Conservation (phyloP, 2,113 vertebrate genomes). For the human (Homo sapiens) region DNA sequence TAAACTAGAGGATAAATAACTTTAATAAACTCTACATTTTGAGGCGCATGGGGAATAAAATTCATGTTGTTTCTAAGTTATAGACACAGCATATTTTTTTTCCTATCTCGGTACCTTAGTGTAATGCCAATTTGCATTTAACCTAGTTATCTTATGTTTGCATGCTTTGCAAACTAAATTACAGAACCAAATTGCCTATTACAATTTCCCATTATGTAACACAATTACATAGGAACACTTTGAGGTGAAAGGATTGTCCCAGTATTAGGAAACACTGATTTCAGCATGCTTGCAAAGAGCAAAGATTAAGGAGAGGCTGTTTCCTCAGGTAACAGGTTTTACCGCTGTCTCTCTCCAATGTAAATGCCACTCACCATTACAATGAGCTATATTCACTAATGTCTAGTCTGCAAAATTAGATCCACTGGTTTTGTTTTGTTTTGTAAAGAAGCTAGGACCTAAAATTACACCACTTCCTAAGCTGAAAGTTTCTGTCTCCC, state of each 20-base stretch:
- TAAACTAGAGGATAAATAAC: slow-evolving; percentile 71
- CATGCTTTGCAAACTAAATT: slow-evolving; percentile 76
- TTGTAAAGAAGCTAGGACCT: neutral
- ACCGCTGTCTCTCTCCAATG: slow-evolving; percentile 2
- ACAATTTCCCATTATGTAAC: slow-evolving; percentile 53
- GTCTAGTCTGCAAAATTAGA: slow-evolving; percentile 28
- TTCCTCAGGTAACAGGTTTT: slow-evolving; percentile 45
- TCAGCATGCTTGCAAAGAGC: slow-evolving; percentile 50
- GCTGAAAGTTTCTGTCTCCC: neutral
- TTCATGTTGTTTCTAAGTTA: slow-evolving; percentile 42
- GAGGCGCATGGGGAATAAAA: slow-evolving; percentile 68
- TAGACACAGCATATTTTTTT: slow-evolving; percentile 36
- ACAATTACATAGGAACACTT: slow-evolving; percentile 57
- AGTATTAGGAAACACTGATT: slow-evolving; percentile 61
- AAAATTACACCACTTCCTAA: neutral
- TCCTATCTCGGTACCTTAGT: slow-evolving; percentile 39
- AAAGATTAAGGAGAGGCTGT: slow-evolving; percentile 61
- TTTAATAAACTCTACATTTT: slow-evolving; percentile 64
- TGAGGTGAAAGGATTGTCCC: slow-evolving; percentile 53
- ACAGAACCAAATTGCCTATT: slow-evolving; percentile 70
- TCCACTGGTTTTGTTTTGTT: neutral
- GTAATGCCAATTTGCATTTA: slow-evolving; percentile 73
- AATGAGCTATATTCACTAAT: neutral
- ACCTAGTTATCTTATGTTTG: slow-evolving; percentile 75
- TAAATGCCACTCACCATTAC: neutral